phyloP scores from a whole-genome alignment of 2,888 invertebrate species.

The Drosophila hamatofila region DNA sequence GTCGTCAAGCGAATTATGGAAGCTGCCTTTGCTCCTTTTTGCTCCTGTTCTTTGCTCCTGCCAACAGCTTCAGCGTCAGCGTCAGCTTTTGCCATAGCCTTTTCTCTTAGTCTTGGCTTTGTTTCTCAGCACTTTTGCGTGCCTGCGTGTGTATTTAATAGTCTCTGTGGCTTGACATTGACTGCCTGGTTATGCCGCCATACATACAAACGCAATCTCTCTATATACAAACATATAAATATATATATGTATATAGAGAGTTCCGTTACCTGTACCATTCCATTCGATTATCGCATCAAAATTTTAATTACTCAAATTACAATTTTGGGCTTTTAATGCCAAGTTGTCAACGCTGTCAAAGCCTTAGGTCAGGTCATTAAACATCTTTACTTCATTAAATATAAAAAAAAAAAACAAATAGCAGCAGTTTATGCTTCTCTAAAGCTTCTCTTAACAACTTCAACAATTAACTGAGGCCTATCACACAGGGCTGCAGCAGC shows the following conservation, averaged over 20 bases:
- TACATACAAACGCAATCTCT: conserved; percentile 2
- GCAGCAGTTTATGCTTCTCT: conserved; percentile 41
- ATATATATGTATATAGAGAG: conserved; percentile 38
- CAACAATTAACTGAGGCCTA: conserved; percentile 67
- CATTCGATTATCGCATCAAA: conserved; percentile 80
- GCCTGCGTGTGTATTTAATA: conserved; percentile 81
- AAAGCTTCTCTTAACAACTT: conserved; percentile 67
- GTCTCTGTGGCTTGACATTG: conserved; percentile 79
- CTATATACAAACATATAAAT: conserved; percentile 29
- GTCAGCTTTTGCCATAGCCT: conserved; percentile 32
- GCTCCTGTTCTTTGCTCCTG: conserved; percentile 27
- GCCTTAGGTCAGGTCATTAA: conserved; percentile 69
- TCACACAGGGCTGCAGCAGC: conserved; percentile 4
- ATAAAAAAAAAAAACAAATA: background rate
- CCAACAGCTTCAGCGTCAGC: conserved; percentile 33
- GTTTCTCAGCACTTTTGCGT: conserved; percentile 80
- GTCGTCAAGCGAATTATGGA: conserved; percentile 78
- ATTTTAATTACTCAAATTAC: conserved; percentile 81
- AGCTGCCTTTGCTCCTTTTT: conserved; percentile 54
- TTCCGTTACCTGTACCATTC: conserved; percentile 46
- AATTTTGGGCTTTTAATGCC: conserved; percentile 70
- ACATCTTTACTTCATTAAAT: conserved; percentile 49
- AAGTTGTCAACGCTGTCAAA: conserved; percentile 75
- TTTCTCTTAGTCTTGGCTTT: conserved; percentile 57
- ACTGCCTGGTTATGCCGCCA: conserved; percentile 61